phyloP scores from a whole-genome alignment of 2,797 vertebrate species.

The Molothrus aeneus region DNA sequence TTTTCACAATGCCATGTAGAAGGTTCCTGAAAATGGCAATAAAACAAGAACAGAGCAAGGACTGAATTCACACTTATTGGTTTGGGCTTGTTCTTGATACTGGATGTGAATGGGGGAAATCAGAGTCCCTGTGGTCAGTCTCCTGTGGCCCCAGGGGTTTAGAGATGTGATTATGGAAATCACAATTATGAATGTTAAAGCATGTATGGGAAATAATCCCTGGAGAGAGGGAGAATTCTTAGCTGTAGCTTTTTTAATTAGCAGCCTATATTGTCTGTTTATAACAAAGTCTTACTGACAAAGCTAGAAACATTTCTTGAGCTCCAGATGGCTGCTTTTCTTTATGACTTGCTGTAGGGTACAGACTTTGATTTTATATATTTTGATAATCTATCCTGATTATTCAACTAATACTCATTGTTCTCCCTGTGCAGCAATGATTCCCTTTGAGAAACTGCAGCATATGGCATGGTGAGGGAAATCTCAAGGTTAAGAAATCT shows the following conservation, averaged over 20 bases:
- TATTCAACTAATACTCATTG: constrained; percentile 60
- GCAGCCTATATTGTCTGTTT: constrained; percentile 14
- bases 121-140: background rate
- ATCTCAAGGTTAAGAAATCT: constrained; percentile 15
- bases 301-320: constrained; percentile 35
- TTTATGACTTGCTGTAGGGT: constrained; percentile 62
- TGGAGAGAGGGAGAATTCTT: constrained; percentile 13
- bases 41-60: background rate
- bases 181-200: background rate
- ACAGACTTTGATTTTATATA: constrained; percentile 57
- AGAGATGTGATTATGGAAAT: background rate
- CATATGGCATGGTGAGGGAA: constrained; percentile 21
- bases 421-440: background rate
- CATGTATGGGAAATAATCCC: background rate
- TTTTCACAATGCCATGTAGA: background rate
- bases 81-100: background rate
- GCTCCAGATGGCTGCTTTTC: constrained; percentile 63
- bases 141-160: background rate
- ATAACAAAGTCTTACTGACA: constrained; percentile 29
- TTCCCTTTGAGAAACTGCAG: constrained; percentile 1
- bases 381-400: constrained; percentile 68
- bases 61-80: background rate
- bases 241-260: constrained; percentile 38
- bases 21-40: background rate
- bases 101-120: background rate